Evolutionary conservation across 1,140 invertebrate genomes (phyloP).

Genomic region (Saccostrea glomerata): DNA sequence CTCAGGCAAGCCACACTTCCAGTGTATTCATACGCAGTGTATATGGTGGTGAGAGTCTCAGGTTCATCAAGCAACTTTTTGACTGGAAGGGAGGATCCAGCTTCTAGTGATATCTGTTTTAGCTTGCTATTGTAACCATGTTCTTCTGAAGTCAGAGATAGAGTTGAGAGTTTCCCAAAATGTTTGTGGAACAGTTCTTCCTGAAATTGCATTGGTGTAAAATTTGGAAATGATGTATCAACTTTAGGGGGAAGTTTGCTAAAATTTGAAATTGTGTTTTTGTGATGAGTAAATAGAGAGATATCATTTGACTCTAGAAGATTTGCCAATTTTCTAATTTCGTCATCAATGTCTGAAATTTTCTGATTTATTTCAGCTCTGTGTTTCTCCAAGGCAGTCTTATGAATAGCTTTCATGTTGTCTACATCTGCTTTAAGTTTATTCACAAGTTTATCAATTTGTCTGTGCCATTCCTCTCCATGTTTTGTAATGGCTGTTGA

Average conservation of each 20-base stretch:
- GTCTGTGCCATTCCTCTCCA: background rate
- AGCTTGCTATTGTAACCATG: background rate
- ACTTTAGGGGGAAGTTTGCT: background rate
- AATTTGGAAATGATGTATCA: background rate
- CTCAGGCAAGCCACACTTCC: background rate
- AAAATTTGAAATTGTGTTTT: background rate
- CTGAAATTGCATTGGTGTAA: background rate
- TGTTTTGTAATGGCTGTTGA: background rate
- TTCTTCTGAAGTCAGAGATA: no score
- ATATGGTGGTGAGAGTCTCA: background rate
- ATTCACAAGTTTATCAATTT: background rate
- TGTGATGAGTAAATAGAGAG: background rate
- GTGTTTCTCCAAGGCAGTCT: background rate
- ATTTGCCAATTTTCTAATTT: background rate
- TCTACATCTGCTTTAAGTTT: background rate
- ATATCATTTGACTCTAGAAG: background rate
- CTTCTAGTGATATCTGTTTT: background rate
- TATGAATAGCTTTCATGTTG: background rate
- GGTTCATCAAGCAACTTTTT: background rate
- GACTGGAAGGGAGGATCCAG: background rate
- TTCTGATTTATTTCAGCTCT: background rate
- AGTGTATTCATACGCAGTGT: background rate
- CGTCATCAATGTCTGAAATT: background rate
- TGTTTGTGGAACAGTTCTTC: background rate
- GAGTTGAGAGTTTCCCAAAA: background rate